Evolutionary conservation across 2,113 vertebrate species (phyloP).

Genomic region (Sinosuthora webbiana): DNA sequence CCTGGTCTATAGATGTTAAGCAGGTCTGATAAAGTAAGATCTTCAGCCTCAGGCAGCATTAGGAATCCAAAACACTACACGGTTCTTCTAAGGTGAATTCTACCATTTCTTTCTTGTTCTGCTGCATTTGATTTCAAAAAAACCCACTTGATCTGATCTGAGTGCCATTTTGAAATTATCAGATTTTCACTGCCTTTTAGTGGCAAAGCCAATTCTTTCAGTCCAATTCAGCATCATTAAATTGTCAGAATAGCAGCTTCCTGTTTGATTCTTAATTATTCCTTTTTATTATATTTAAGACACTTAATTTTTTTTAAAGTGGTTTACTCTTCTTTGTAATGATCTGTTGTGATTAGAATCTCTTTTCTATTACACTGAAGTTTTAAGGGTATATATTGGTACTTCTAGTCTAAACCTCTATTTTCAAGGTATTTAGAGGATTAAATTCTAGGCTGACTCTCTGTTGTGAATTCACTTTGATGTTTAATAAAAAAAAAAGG

Average conservation of each 20-base stretch:
- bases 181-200: slow-evolving; percentile 49
- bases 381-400: slow-evolving; percentile 68
- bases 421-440: slow-evolving; percentile 72
- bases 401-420: slow-evolving; percentile 66
- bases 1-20: not conserved
- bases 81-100: not conserved
- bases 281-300: slow-evolving; percentile 80
- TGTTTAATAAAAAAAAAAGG: slow-evolving; percentile 61
- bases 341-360: slow-evolving; percentile 75
- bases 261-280: slow-evolving; percentile 73
- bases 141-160: not conserved
- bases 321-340: slow-evolving; percentile 71
- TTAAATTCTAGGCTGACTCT: slow-evolving; percentile 76
- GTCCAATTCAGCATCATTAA: slow-evolving; percentile 69
- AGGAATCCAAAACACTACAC: not conserved
- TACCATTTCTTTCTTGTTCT: not conserved
- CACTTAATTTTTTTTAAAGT: slow-evolving; percentile 71
- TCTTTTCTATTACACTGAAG: slow-evolving; percentile 67
- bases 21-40: not conserved
- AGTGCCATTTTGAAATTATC: slow-evolving; percentile 59
- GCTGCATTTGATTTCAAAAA: not conserved
- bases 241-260: slow-evolving; percentile 67
- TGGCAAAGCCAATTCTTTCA: slow-evolving; percentile 63
- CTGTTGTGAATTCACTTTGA: slow-evolving; percentile 72
- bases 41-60: not conserved